Evolutionary conservation across 2,888 invertebrate species (phyloP).

Genomic region (Gasteruption jaculator): DNA sequence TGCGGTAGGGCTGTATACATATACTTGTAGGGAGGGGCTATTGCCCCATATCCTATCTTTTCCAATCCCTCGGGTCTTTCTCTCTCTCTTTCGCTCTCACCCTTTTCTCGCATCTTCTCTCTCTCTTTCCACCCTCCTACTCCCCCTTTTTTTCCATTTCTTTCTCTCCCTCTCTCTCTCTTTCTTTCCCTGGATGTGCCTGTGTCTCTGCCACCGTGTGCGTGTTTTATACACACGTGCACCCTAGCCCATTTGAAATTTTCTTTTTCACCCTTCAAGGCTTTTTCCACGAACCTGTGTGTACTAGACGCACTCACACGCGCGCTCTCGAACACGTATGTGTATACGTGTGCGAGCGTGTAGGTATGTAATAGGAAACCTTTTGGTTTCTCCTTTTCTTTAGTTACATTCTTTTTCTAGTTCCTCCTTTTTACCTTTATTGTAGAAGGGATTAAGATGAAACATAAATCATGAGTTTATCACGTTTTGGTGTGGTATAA

Average conservation of each 20-base stretch:
- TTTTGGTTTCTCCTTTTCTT: too few relatives aligned
- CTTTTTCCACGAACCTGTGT: too few relatives aligned
- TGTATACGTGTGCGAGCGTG: neutral
- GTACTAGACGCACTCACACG: too few relatives aligned
- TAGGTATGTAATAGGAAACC: neutral
- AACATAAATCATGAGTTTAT: too few relatives aligned
- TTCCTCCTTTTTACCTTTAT: too few relatives aligned
- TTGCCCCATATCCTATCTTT: conserved; percentile 26
- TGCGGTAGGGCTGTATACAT: conserved; percentile 23
- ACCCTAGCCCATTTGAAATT: too few relatives aligned
- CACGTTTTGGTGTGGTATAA: too few relatives aligned
- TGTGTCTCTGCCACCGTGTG: too few relatives aligned
- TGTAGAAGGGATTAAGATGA: too few relatives aligned
- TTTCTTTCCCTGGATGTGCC: neutral
- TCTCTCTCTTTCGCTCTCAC: conserved; percentile 15
- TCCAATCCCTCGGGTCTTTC: conserved; percentile 19
- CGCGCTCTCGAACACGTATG: neutral
- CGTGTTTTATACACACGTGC: too few relatives aligned
- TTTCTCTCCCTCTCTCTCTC: conserved; percentile 1
- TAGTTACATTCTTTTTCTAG: too few relatives aligned
- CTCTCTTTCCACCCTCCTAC: conserved; percentile 6
- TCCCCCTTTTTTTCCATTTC: conserved; percentile 5
- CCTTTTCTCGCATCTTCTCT: conserved; percentile 3
- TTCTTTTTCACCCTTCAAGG: too few relatives aligned
- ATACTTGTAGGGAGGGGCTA: conserved; percentile 18